Conservation (phyloP, 2,888 invertebrate species). For the Volucella inflata region DNA sequence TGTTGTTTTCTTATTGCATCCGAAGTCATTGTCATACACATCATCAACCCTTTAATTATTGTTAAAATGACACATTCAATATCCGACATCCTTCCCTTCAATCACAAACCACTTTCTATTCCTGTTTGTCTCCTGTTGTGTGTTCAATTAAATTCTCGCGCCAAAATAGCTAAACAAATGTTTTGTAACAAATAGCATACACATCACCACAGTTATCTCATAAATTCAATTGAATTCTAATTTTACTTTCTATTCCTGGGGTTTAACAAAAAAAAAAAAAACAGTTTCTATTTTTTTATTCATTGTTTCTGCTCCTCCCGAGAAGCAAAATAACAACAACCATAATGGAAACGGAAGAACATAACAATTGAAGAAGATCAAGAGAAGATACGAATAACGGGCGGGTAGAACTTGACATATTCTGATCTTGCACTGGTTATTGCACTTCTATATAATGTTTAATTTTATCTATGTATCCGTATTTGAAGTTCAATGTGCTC, state of each 20-base stretch:
- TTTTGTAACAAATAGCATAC: slow-evolving; percentile 19
- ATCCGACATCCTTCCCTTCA: slow-evolving; percentile 7
- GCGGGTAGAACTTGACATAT: slow-evolving; percentile 71
- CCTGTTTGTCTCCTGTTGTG: slow-evolving; percentile 43
- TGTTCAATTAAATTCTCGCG: slow-evolving; percentile 18
- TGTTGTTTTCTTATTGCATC: no score
- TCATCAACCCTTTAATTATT: not conserved
- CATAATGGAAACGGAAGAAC: slow-evolving; percentile 27
- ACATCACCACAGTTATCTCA: slow-evolving; percentile 37
- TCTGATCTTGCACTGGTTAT: slow-evolving; percentile 43
- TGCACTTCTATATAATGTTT: slow-evolving; percentile 64
- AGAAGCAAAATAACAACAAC: slow-evolving; percentile 34
- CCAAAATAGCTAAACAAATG: slow-evolving; percentile 15
- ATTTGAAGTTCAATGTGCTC: slow-evolving; percentile 70
- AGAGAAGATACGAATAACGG: slow-evolving; percentile 32
- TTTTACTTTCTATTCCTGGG: slow-evolving; percentile 52
- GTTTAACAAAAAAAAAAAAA: slow-evolving; percentile 4
- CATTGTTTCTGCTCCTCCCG: slow-evolving; percentile 4
- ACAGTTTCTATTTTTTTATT: slow-evolving; percentile 28
- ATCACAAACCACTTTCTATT: slow-evolving; percentile 1
- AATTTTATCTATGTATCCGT: slow-evolving; percentile 50
- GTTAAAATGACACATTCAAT: slow-evolving; percentile 1
- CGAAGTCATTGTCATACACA: not conserved
- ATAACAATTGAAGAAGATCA: slow-evolving; percentile 30
- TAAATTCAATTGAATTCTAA: slow-evolving; percentile 75